A percentile compares a stretch with the other conserved stretches of the same genome.
Evolutionary conservation across 2,797 vertebrate genomes (phyloP).

Genomic region (Chrosomus eos): DNA sequence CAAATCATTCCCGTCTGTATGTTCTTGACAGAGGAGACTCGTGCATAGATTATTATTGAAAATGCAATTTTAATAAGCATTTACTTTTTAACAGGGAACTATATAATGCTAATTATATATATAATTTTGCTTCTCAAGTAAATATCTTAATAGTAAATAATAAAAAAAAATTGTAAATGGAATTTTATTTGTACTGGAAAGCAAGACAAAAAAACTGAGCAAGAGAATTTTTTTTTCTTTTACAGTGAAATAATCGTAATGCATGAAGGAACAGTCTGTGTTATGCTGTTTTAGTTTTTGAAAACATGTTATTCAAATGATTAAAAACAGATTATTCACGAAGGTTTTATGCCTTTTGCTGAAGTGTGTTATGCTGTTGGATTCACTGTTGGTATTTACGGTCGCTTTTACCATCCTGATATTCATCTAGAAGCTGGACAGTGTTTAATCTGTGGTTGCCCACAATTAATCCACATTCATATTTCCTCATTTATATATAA

Average conservation of each 20-base stretch:
- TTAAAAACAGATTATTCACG: too few species aligned
- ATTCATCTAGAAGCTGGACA: constrained; percentile 7
- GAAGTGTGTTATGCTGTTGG: neutral
- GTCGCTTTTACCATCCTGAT: neutral
- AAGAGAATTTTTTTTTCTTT: neutral
- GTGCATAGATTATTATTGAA: neutral
- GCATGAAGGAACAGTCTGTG: neutral
- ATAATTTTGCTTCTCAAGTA: too few species aligned
- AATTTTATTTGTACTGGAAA: neutral
- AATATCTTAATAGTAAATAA: too few species aligned
- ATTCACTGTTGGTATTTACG: neutral
- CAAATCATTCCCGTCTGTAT: neutral
- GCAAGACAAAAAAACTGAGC: neutral
- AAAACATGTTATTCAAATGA: neutral
- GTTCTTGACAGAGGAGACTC: neutral
- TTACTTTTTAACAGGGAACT: neutral
- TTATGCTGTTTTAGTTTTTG: neutral
- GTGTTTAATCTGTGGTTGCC: constrained; percentile 34
- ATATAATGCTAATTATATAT: neutral
- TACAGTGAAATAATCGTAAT: neutral
- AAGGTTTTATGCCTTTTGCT: neutral
- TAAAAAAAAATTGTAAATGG: too few species aligned
- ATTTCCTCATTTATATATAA: constrained; percentile 4
- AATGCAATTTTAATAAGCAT: constrained; percentile 2
- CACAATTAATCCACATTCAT: constrained; percentile 32